phyloP scores from a whole-genome alignment of 2,797 vertebrate genomes.

The Caiman crocodilus region DNA sequence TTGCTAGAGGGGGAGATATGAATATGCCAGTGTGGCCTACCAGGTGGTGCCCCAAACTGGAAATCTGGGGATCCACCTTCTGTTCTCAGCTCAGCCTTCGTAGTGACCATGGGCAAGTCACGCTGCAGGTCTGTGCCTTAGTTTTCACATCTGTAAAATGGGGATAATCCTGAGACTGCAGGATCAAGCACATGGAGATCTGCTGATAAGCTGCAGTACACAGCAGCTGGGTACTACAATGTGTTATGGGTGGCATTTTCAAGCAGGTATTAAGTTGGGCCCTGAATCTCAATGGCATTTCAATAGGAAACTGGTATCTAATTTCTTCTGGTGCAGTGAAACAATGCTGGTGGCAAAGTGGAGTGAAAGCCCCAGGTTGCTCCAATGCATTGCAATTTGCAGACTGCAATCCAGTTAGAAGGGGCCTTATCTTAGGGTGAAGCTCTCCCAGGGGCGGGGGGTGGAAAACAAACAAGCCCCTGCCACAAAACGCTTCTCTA shows the following conservation, averaged over 20 bases:
- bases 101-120: not conserved
- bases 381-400: not conserved
- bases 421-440: not conserved
- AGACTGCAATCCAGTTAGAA: not conserved
- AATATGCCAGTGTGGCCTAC: not conserved
- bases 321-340: not conserved
- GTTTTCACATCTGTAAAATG: not conserved
- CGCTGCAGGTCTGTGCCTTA: not conserved
- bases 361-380: not conserved
- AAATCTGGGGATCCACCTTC: not conserved
- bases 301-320: not conserved
- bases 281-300: not conserved
- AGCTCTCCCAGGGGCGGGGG: not conserved
- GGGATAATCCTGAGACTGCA: not conserved
- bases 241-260: not conserved
- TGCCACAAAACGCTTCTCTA: not conserved
- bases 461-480: not conserved
- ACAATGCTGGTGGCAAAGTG: not conserved
- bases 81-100: not conserved
- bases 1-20: not conserved
- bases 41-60: too few species aligned
- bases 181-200: not conserved
- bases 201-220: not conserved
- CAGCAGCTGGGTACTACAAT: not conserved
- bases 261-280: not conserved